phyloP scores from a whole-genome alignment of 1,140 invertebrate species.

The Venustaconcha ellipsiformis region DNA sequence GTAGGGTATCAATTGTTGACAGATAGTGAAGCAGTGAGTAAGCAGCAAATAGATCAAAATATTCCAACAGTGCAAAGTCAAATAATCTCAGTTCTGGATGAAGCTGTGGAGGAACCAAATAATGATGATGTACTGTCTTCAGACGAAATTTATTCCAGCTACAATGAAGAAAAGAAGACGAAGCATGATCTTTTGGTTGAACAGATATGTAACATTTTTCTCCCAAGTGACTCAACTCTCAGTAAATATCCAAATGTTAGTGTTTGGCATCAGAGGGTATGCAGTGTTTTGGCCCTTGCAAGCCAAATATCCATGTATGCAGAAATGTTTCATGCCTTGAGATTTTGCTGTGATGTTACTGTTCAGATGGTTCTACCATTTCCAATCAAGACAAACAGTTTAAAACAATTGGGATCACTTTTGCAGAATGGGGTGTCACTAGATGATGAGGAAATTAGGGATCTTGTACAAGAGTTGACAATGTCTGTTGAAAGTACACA shows the following conservation, averaged over 20 bases:
- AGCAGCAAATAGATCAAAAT: no score
- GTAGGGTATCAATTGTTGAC: no score
- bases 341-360: constrained; percentile 9
- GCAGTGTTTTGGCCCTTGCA: not conserved
- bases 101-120: not conserved
- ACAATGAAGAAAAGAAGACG: not conserved
- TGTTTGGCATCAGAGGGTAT: not conserved
- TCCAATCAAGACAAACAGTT: not conserved
- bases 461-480: no score
- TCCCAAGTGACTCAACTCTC: constrained; percentile 2
- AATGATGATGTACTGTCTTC: not conserved
- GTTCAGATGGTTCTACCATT: not conserved
- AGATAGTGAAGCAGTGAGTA: no score
- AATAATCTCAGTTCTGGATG: not conserved
- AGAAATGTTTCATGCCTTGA: not conserved
- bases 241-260: not conserved
- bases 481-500: no score
- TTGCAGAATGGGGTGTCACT: not conserved
- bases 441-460: no score
- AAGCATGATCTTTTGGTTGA: not conserved
- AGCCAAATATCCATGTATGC: constrained; percentile 7
- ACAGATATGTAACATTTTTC: constrained; percentile 1
- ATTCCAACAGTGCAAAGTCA: not conserved
- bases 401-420: not conserved
- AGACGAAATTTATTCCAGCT: not conserved